Evolutionary conservation across 2,888 invertebrate genomes (phyloP).

Genomic region (Byasa hedistus): DNA sequence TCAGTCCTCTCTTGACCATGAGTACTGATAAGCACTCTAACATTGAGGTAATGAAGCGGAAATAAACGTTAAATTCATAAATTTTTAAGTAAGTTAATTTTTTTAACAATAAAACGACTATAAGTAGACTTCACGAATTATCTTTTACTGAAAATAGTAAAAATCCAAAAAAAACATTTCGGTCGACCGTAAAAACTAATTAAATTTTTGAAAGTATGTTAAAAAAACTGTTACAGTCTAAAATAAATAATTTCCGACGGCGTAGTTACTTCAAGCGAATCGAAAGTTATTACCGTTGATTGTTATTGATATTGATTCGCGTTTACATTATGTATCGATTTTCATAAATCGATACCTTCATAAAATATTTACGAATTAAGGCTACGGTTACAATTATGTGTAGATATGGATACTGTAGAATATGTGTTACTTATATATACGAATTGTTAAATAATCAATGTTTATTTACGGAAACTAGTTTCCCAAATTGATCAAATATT

Average conservation of each 20-base stretch:
- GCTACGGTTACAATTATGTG: not conserved
- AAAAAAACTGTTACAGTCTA: conserved; percentile 3
- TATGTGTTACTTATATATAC: not conserved
- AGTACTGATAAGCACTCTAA: no score
- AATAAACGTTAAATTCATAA: no score
- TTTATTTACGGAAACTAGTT: no score
- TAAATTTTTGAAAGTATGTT: conserved; percentile 3
- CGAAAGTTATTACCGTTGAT: conserved; percentile 13
- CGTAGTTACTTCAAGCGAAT: not conserved
- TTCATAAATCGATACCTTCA: conserved; percentile 1
- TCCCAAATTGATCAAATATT: no score
- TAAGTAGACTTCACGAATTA: not conserved
- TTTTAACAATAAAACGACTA: not conserved
- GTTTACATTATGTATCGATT: conserved; percentile 29
- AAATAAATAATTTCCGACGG: conserved; percentile 7
- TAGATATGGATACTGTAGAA: not conserved
- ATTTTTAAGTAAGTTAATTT: no score
- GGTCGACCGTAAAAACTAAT: not conserved
- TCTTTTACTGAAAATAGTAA: not conserved
- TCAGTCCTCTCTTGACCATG: no score
- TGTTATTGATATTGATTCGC: conserved; percentile 22
- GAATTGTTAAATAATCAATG: not conserved
- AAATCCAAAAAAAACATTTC: not conserved
- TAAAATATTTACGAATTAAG: not conserved
- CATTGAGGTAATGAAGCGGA: no score